Evolutionary conservation across 2,113 vertebrate species (phyloP), one percentile per base, ranked within the genome.

Genomic region (Todiramphus saurophagus): DNA sequence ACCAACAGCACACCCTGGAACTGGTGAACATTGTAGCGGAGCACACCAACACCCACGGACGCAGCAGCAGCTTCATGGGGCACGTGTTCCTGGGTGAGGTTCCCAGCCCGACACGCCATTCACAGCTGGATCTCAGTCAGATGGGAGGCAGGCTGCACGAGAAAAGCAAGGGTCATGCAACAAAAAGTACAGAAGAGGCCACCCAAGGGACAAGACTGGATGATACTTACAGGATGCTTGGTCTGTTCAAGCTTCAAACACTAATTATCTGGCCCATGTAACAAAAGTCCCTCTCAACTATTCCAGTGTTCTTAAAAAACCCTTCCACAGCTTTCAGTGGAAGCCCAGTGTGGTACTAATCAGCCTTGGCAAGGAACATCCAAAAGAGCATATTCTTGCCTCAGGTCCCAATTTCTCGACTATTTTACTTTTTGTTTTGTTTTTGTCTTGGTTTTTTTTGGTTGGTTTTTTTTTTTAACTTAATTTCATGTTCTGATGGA

Each of bases 1-100:
- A 75, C 24, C 79, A 84, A 11, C 25, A 76, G 82, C 51, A 20
- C 13, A 8, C 63, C 23, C 62, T 0, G 3, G 17, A 55, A 59
- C 1, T 2, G 17, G 30, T 84, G 76, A 48, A 6, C 2, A 5
- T 2, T 4, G 17, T 4, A 14, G 43, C 4, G 14, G 67, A 53
- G 27, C 17, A 13, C 2, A 2, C 23, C 13, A 91, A 43, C 58
- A 27, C 13, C 55, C 43, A 3, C n/a, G 35, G 59, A 11, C 2
- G 39, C 30, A 64, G 68, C 30, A 64, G 68, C 44, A 79, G 50
- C 58, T 41, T 30, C 33, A 3, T 0, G 11, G 76, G 46, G 18
- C 48, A 39, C 0, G 0, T 6, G 10, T 8, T 35, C 66, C 70
- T 16, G 41, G 67, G 25, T 56, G 59, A 67, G 43, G 43, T 10